Percentiles rank a stretch among this genome's conserved stretches.
Evolutionary conservation across 2,888 invertebrate genomes (phyloP).

Genomic region (Chelonus formosanus): DNA sequence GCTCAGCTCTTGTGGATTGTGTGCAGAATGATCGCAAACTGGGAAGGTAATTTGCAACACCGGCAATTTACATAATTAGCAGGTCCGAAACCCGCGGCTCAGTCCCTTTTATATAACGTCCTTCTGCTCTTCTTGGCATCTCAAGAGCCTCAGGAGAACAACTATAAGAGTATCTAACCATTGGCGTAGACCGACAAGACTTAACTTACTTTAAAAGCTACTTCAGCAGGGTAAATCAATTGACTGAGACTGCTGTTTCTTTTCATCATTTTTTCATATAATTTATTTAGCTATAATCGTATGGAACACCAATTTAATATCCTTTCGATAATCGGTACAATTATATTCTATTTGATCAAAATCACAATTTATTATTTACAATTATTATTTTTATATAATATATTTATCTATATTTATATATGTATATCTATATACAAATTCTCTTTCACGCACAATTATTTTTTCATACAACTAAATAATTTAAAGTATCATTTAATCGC

Average conservation of each 20-base stretch:
- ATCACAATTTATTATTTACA: conserved; percentile 62
- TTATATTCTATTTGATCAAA: conserved; percentile 47
- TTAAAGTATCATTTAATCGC: conserved; percentile 55
- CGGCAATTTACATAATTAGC: conserved; percentile 66
- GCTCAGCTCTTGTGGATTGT: conserved; percentile 55
- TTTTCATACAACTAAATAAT: conserved; percentile 51
- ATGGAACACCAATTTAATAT: conserved; percentile 60
- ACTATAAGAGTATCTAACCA: conserved; percentile 19
- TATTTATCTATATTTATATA: conserved; percentile 35
- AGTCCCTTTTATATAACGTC: conserved; percentile 29
- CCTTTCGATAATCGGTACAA: conserved; percentile 37
- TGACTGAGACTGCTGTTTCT: conserved; percentile 2
- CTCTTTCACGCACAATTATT: too few species aligned
- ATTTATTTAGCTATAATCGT: conserved; percentile 61
- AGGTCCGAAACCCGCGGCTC: conserved; percentile 60
- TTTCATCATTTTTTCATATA: conserved; percentile 48
- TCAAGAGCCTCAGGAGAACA: conserved; percentile 20
- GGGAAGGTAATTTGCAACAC: conserved; percentile 66
- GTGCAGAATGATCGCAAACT: conserved; percentile 65
- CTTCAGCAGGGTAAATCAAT: conserved; percentile 30
- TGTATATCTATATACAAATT: conserved; percentile 18
- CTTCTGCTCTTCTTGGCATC: conserved; percentile 29
- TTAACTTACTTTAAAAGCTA: conserved; percentile 3
- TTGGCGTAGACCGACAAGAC: conserved; percentile 27
- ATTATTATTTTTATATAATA: conserved; percentile 44